Evolutionary conservation across 2,888 invertebrate species (phyloP).

Genomic region (Eristalinus sepulchralis): DNA sequence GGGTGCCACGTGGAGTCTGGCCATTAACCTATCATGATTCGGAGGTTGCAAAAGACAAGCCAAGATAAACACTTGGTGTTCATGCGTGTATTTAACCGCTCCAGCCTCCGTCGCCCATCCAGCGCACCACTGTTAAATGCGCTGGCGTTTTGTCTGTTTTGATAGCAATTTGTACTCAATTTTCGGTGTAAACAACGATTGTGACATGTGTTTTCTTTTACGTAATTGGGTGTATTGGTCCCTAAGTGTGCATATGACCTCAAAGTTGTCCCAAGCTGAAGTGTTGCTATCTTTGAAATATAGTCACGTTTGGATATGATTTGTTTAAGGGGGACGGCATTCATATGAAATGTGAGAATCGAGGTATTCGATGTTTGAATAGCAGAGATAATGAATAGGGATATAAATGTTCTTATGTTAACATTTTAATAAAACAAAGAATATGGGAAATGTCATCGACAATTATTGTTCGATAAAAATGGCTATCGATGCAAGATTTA

Average conservation of each 20-base stretch:
- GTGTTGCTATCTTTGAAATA: neutral
- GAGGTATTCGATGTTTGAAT: neutral
- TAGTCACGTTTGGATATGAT: neutral
- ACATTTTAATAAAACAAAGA: too few species aligned
- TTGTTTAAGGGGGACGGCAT: neutral
- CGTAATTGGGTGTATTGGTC: slow-evolving; percentile 17
- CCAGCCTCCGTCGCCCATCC: neutral
- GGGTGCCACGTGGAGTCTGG: slow-evolving; percentile 49
- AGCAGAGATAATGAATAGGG: neutral
- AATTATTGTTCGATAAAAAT: too few species aligned
- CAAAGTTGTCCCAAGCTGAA: neutral
- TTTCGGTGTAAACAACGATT: slow-evolving; percentile 37
- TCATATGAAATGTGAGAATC: neutral
- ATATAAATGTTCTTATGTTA: too few species aligned
- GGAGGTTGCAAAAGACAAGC: slow-evolving; percentile 30
- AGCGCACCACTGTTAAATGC: neutral
- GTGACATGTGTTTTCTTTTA: slow-evolving; percentile 33
- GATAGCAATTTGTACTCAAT: slow-evolving; percentile 42
- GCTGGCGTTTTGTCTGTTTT: slow-evolving; percentile 20
- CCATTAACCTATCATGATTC: slow-evolving; percentile 47
- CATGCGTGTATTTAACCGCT: neutral
- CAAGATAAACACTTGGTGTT: slow-evolving; percentile 2
- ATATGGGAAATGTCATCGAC: too few species aligned
- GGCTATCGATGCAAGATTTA: too few species aligned
- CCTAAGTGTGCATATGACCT: neutral